Conservation (phyloP, 2,113 vertebrate species). For the Pyrgilauda ruficollis region DNA sequence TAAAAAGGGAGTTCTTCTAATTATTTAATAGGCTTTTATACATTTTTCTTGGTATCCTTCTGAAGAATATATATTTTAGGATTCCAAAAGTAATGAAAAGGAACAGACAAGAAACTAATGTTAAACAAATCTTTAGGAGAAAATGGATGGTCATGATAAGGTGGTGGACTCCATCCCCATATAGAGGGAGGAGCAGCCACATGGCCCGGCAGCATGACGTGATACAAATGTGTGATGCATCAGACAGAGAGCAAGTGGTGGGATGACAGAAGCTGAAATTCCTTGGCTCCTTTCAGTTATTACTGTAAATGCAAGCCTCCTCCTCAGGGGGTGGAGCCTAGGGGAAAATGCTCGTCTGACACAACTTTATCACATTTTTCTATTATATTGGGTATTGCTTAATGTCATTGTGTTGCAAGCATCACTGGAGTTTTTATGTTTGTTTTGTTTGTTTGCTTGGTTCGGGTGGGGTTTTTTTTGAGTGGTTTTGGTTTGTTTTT, state of each 20-base stretch:
- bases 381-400: not conserved
- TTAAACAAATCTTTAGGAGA: not conserved
- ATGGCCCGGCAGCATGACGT: rapidly evolving
- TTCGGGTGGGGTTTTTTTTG: not conserved
- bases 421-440: not conserved
- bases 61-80: not conserved
- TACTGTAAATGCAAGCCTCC: not conserved
- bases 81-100: not conserved
- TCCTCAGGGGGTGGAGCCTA: not conserved
- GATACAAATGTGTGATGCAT: not conserved
- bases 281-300: not conserved
- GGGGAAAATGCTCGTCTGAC: not conserved
- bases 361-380: not conserved
- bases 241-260: not conserved
- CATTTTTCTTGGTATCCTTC: not conserved
- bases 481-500: not conserved
- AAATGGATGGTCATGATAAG: not conserved
- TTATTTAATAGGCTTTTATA: not conserved
- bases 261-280: not conserved
- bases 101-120: not conserved
- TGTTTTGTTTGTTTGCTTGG: not conserved
- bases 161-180: not conserved
- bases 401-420: not conserved
- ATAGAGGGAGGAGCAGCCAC: not conserved
- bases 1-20: not conserved